These are phyloP conservation scores for Entomobrya multifasciata DNA, from an alignment of 2,888 invertebrate species.

Conservation along the genomic window DNA sequence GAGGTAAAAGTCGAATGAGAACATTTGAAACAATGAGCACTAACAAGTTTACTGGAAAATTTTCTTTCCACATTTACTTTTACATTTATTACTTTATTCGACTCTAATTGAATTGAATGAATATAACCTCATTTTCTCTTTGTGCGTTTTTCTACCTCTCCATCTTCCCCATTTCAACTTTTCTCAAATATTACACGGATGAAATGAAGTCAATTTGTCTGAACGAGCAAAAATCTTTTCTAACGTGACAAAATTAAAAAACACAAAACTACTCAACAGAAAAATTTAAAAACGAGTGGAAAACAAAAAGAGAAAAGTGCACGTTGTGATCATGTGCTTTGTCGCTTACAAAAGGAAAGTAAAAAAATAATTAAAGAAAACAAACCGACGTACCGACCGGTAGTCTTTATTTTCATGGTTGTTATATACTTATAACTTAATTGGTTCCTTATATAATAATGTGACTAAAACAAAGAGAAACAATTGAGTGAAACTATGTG, in stretches of 20 bases:
- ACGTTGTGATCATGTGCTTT: constrained; percentile 43
- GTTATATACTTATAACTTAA: neutral
- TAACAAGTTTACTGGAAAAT: constrained; percentile 45
- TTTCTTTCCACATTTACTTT: constrained; percentile 57
- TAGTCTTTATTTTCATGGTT: neutral
- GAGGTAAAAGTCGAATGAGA: constrained; percentile 45
- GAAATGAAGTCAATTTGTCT: constrained; percentile 6
- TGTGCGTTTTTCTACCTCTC: neutral
- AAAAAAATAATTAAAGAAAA: constrained; percentile 22
- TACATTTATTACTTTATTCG: constrained; percentile 58
- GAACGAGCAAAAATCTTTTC: neutral
- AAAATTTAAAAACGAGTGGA: neutral
- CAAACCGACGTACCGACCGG: constrained; percentile 28
- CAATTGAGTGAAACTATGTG: constrained; percentile 30
- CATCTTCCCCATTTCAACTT: neutral
- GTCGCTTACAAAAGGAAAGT: constrained; percentile 28
- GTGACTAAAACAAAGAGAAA: neutral
- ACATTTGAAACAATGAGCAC: constrained; percentile 59
- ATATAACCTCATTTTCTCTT: constrained; percentile 52
- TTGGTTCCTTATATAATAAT: neutral
- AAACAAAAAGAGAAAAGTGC: neutral
- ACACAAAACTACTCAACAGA: neutral
- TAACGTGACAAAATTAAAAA: constrained; percentile 40
- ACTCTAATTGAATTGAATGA: constrained; percentile 53
- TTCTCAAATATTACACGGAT: neutral